phyloP scores from a whole-genome alignment of 1,140 invertebrate genomes.

The Drosophila aff. region DNA sequence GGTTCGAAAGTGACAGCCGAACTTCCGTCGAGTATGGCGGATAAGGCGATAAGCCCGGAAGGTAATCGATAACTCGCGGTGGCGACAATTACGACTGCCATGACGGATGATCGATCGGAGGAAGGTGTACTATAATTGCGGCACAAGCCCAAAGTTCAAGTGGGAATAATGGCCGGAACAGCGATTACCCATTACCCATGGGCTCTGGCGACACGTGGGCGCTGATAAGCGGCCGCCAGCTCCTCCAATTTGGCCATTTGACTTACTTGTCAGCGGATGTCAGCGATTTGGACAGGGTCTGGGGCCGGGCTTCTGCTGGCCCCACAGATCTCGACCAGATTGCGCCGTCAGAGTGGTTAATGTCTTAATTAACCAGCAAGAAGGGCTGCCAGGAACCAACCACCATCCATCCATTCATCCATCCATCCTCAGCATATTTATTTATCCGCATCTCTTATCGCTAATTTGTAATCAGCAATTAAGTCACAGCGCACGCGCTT shows the following conservation, averaged over 20 bases:
- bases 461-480: slow-evolving; percentile 84
- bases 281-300: slow-evolving; percentile 62
- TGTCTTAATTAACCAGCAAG: slow-evolving; percentile 82
- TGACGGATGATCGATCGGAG: slow-evolving; percentile 47
- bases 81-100: slow-evolving; percentile 44
- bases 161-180: slow-evolving; percentile 73
- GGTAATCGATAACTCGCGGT: slow-evolving; percentile 50
- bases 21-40: slow-evolving; percentile 56
- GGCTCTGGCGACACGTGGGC: slow-evolving; percentile 70
- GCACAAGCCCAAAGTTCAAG: slow-evolving; percentile 54
- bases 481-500: slow-evolving; percentile 70
- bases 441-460: slow-evolving; percentile 61
- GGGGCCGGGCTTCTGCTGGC: slow-evolving; percentile 14
- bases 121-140: slow-evolving; percentile 69
- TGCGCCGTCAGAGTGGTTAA: slow-evolving; percentile 62
- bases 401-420: background rate
- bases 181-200: slow-evolving; percentile 55
- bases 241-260: slow-evolving; percentile 23
- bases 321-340: slow-evolving; percentile 29
- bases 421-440: slow-evolving; percentile 15
- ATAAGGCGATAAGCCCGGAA: slow-evolving; percentile 30
- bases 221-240: slow-evolving; percentile 63
- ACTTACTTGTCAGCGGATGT: slow-evolving; percentile 61
- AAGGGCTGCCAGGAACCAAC: slow-evolving; percentile 21
- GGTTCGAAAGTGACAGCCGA: slow-evolving; percentile 71